phyloP scores from a whole-genome alignment of 2,113 vertebrate genomes.

The Scomber scombrus region DNA sequence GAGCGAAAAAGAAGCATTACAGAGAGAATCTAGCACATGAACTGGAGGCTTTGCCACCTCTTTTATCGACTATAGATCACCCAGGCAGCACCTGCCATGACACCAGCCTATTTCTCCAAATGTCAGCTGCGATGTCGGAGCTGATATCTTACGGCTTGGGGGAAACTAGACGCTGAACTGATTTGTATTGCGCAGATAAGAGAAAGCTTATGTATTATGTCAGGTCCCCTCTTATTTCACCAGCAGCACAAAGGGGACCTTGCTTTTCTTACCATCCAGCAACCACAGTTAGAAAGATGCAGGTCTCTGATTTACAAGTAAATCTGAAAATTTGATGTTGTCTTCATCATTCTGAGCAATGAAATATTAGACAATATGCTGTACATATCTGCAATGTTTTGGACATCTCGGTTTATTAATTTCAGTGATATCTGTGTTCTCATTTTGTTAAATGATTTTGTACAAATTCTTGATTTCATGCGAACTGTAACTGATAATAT shows the following conservation, averaged over 20 bases:
- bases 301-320: not conserved
- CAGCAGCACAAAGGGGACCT: not conserved
- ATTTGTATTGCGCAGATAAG: constrained; percentile 65
- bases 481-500: not conserved
- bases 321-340: not conserved
- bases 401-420: not conserved
- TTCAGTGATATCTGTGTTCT: not conserved
- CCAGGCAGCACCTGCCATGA: constrained; percentile 66
- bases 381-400: not conserved
- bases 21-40: constrained; percentile 9
- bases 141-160: constrained; percentile 68
- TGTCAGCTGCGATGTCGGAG: constrained; percentile 79
- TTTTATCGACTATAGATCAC: constrained; percentile 77
- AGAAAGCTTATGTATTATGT: constrained; percentile 42
- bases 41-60: constrained; percentile 57
- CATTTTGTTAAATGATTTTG: not conserved
- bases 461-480: not conserved
- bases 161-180: constrained; percentile 45
- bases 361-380: not conserved
- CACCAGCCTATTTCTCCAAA: constrained; percentile 80
- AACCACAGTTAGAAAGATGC: not conserved
- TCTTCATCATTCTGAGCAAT: not conserved
- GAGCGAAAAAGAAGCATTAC: not conserved
- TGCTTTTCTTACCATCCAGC: constrained; percentile 6
- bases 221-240: constrained; percentile 32